phyloP scores from a whole-genome alignment of 2,797 vertebrate genomes.

The Phataginus tricuspis region DNA sequence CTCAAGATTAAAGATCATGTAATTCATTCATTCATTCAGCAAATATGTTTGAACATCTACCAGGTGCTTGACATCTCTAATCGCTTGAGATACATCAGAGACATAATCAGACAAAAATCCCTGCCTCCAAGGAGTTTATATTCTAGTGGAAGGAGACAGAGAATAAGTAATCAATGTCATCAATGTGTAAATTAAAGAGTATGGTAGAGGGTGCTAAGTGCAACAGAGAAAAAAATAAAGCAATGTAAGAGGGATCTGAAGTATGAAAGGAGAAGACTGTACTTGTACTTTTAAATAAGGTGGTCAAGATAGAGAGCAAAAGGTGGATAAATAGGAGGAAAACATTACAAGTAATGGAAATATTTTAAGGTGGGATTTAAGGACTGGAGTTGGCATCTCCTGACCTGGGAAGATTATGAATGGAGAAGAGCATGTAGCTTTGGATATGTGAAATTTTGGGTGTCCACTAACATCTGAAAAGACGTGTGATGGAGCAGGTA shows the following conservation, averaged over 20 bases:
- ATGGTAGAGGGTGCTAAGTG: background rate
- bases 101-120: constrained; percentile 15
- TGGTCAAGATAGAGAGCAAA: background rate
- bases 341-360: background rate
- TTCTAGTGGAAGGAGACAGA: background rate
- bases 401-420: background rate
- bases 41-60: constrained; percentile 39
- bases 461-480: background rate
- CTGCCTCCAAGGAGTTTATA: background rate
- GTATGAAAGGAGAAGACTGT: background rate
- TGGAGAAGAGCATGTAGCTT: background rate
- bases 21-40: constrained; percentile 47
- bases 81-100: background rate
- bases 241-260: background rate
- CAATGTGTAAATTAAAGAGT: background rate
- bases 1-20: constrained; percentile 41
- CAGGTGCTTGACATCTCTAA: background rate
- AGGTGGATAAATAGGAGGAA: background rate
- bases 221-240: background rate
- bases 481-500: background rate
- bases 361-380: background rate
- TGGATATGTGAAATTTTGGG: background rate
- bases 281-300: background rate
- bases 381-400: background rate
- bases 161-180: background rate